Base-by-base conservation (phyloP, 2,113 vertebrate genomes). In the Tricholaema leucomelas region DNA sequence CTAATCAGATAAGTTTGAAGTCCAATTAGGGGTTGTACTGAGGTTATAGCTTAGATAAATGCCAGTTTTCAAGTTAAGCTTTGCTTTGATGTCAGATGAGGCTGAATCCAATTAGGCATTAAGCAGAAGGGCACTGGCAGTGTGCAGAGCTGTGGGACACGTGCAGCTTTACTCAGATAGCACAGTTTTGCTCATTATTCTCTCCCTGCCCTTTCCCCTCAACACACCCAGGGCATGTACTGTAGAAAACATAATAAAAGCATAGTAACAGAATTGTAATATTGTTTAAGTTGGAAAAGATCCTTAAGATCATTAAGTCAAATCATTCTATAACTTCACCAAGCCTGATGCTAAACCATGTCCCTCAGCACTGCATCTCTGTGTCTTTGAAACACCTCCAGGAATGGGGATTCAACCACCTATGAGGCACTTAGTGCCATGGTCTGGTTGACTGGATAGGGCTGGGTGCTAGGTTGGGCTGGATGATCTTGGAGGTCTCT, bases 191-290 rank as follows among this genome's bases (percentile, higher is more conserved):
- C 48, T 36, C 54, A 30, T 8, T 4, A 20, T 56, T 56, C 4
- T 21, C 15, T 84, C 33, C 7, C 18, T 75, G 18, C 36, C 42
- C 66, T 50, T 60, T 50, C 44, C 7, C 79, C 17, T 21, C 1
- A 0, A 11, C 61, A 27, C 59, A 6, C 10, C 27, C 21, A 10
- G 9, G 38, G 30, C 2, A 5, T 4, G 0, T n/a, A 2, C 4
- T 5, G 7, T 3, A 72, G 65, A 30, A 86, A 72, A 60, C 5
- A 8, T 8, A 20, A 63, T 61, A 44, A 64, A 40, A 48, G 16
- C 50, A 23, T 2, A 20, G 18, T 6, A 27, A 71, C 15, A 8
- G 48, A 50, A 50, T 23, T 11, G 13, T 25, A 24, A 12, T 7
- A 24, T 50, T 50, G 12, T 13, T 50, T 50, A 7, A 50, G 23